Evolutionary conservation across 2,113 vertebrate species (phyloP), one percentile per base, ranked within the genome.

Genomic region (Blennius ocellaris): DNA sequence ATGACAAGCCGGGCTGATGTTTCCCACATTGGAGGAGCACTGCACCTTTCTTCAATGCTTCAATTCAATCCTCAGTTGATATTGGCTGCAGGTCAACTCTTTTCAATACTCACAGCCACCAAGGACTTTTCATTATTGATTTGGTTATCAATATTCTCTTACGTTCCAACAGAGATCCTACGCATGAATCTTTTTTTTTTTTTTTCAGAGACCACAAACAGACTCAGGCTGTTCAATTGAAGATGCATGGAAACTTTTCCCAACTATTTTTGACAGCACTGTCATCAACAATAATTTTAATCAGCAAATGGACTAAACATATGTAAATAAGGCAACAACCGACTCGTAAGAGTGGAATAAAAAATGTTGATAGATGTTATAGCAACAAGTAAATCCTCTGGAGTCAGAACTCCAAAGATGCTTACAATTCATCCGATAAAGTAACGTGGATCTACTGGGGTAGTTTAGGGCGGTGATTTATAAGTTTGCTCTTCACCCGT

Each of bases 151-250:
- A 73, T 85, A 44, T 30, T 30, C 21, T 30, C 21, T 30, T 30
- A 30, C 63, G 70, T 36, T 76, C 67, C 51, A 15, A 55, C 45
- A 50, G 68, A 60, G 82, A 73, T 68, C 69, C 17, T 3, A 50
- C 17, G 80, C 79, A 87, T 86, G 83, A 74, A 70, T 71, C 67
- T 58, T 64, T 60, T 73, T 76, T 83, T 83, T 83, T 30, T 4
- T 30, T 2, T 2, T 30, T 30, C 21, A 30, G 21, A 11, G 53
- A 52, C 16, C 38, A 51, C 11, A 6, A 11, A 40, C 21, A 65
- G 47, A 44, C 54, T 63, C 17, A 21, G 74, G 65, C 12, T 68
- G 59, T 49, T 63, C 55, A 59, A 76, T 43, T 65, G 48, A 71
- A 74, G 38, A 67, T 66, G 15, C 50, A 56, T 71, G 54, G 60